Evolutionary conservation across 35 echinoderm and acorn worm species (phyloP), one percentile per base, ranked within the genome.

Genomic region (Hemicentrotus pulcherrimus): DNA sequence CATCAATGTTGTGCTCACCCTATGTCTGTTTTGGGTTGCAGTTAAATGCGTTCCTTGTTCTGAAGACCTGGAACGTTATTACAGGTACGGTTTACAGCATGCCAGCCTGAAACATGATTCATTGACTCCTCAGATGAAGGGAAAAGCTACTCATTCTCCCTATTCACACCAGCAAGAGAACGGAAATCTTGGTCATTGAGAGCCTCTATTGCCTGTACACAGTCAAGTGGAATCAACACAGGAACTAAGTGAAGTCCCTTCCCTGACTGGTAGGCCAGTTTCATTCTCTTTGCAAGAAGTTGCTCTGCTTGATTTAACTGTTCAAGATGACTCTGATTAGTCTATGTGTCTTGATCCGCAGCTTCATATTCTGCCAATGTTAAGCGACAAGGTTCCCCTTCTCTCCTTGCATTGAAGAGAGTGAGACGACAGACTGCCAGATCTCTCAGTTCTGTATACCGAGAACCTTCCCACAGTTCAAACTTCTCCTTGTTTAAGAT

Each of bases 61-160:
- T 94, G 32, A 33, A 96, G 46, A 13, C 32, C 86, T 8, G 95
- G 16, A 70, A 96, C 31, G 46, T 94, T 92, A 2, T 97, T 65
- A 86, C 88, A 93, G 3, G 94, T 45, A 33, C 31, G 32, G 28
- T 90, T 10, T 0, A 98, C 89, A 9, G 97, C 97, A 92, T 98
- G 97, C 97, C 94, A 98, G 8, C 97, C 97, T n/a, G 94, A 98
- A 61, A 97, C 94, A 91, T 97, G 97, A 32, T 88, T 31, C 0
- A 31, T 14, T 32, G 95, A 96, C 2, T 46, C 52, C 3, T 59
- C 46, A 35, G 97, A 86, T 92, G 95, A 92, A 47, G 95, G 48
- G 91, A 97, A 97, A 2, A 97, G 22, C 65, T 94, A 97, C 16
- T 35, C 10, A 47, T 97, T 97, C 1, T 2, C 58, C 4, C 11